Conservation (phyloP, 2,888 invertebrate species). For the Papilio demoleus region DNA sequence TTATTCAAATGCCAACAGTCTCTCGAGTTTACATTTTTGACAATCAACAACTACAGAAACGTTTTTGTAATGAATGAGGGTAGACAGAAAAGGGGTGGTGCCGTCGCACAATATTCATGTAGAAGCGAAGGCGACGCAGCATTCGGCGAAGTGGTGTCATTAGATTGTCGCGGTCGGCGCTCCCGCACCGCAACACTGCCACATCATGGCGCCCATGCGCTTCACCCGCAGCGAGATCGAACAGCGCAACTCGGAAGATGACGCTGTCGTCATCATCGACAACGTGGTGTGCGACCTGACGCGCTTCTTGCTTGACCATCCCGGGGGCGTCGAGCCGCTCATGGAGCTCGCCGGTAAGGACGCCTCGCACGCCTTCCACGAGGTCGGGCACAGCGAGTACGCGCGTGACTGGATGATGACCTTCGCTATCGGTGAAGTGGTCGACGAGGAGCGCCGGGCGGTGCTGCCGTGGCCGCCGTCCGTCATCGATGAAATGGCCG, state of each 20-base stretch:
- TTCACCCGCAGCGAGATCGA: conserved; percentile 63
- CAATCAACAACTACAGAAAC: neutral
- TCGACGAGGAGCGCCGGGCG: conserved; percentile 55
- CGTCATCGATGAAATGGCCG: neutral
- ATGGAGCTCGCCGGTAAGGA: conserved; percentile 93
- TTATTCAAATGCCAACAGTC: too few species aligned
- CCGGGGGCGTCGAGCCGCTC: conserved; percentile 94
- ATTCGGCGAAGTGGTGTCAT: neutral
- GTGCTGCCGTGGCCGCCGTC: conserved; percentile 38
- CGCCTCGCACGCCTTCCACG: conserved; percentile 96
- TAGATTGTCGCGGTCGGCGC: conserved; percentile 81
- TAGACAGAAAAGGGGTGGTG: neutral
- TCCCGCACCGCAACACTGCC: conserved; percentile 25
- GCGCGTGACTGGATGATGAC: conserved; percentile 86
- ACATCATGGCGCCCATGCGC: conserved; percentile 43
- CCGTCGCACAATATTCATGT: neutral
- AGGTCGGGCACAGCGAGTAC: conserved; percentile 98
- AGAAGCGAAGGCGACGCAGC: neutral
- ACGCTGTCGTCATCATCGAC: conserved; percentile 68
- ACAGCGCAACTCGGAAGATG: conserved; percentile 49
- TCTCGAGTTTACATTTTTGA: neutral
- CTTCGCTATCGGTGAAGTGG: conserved; percentile 62
- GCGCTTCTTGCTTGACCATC: conserved; percentile 86
- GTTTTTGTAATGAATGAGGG: neutral
- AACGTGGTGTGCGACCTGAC: conserved; percentile 72